A percentile compares a stretch with the other conserved stretches of the same genome.
Evolutionary conservation across 2,113 vertebrate species (phyloP).

Genomic region (Panthera leo): DNA sequence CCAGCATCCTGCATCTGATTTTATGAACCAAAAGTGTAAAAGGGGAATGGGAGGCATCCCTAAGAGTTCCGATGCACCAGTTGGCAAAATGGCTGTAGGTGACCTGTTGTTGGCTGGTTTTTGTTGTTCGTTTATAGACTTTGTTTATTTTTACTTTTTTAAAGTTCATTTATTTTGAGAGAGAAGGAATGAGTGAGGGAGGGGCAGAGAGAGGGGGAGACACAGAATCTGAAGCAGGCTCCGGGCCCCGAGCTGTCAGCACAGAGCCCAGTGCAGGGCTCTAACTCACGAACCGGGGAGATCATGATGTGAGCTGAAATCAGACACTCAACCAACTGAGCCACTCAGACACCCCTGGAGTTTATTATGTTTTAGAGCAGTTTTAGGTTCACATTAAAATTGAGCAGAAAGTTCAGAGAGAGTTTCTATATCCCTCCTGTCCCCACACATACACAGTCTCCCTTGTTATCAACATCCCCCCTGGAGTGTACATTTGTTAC

Average conservation of each 20-base stretch:
- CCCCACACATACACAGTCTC: rapidly evolving
- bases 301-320: no score
- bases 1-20: neutral
- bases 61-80: neutral
- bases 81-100: neutral
- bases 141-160: neutral
- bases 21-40: neutral
- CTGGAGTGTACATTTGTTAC: neutral
- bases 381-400: neutral
- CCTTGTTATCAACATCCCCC: neutral
- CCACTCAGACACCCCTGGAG: neutral
- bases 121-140: neutral
- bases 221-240: no score
- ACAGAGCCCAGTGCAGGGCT: no score
- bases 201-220: no score
- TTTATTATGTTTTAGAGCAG: neutral
- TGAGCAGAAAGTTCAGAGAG: neutral
- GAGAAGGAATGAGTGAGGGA: no score
- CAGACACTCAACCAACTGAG: no score
- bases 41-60: neutral
- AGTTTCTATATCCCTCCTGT: neutral
- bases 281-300: no score
- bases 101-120: neutral
- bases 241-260: no score
- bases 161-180: neutral